A percentile compares a stretch with the other conserved stretches of the same genome.
Evolutionary conservation across 2,113 vertebrate species (phyloP).

Genomic region (Gymnogyps californianus): DNA sequence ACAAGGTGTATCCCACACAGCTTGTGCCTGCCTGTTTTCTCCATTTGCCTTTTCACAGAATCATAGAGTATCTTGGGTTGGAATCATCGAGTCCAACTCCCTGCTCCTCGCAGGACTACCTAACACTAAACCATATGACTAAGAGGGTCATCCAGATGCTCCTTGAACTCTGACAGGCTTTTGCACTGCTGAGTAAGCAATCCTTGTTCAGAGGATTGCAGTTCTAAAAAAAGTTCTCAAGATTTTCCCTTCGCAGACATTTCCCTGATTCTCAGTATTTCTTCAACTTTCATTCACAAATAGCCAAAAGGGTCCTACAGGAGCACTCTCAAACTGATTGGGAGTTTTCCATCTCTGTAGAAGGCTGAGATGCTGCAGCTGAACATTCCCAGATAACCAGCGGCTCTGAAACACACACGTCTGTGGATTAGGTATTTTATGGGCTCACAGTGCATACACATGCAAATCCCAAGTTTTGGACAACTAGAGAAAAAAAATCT

Average conservation of each 20-base stretch:
- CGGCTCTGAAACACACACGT: neutral
- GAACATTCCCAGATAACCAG: neutral
- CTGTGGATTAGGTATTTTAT: neutral
- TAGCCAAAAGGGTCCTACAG: neutral
- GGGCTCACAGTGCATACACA: neutral
- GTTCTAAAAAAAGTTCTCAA: neutral
- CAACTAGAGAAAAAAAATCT: neutral
- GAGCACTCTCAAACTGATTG: neutral
- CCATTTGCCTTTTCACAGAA: neutral
- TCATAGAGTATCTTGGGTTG: neutral
- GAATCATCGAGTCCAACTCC: neutral
- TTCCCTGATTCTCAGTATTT: neutral
- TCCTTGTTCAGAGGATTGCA: neutral
- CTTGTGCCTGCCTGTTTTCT: neutral
- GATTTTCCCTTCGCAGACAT: neutral
- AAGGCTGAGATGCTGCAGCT: neutral
- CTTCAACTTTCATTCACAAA: neutral
- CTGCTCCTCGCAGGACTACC: neutral
- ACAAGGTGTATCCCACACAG: neutral
- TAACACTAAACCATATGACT: neutral
- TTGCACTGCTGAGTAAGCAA: neutral
- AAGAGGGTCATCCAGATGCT: neutral
- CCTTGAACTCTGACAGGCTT: neutral
- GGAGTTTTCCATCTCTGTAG: neutral
- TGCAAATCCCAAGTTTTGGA: neutral